Evolutionary conservation across 2,888 invertebrate species (phyloP).

Genomic region (Criorhina ranunculi): DNA sequence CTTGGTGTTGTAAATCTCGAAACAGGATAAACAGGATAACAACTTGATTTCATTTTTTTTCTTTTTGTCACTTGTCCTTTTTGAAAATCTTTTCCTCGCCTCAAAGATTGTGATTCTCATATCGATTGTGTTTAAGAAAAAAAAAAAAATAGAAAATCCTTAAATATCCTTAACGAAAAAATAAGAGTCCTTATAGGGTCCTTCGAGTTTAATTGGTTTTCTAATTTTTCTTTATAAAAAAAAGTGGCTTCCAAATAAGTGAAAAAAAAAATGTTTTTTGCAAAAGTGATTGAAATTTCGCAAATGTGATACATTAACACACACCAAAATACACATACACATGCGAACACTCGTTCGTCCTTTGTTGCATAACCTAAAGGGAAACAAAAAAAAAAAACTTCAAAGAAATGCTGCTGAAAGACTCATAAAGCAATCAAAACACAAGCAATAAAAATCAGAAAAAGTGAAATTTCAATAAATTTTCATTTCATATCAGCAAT

Average conservation of each 20-base stretch:
- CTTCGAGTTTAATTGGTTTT: not conserved
- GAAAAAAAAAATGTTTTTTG: constrained; percentile 29
- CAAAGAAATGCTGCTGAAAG: not conserved
- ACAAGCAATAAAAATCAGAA: not conserved
- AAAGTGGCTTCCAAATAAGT: constrained; percentile 40
- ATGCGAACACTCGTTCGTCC: constrained; percentile 14
- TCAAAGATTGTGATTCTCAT: constrained; percentile 64
- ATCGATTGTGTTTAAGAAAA: constrained; percentile 45
- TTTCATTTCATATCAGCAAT: constrained; percentile 18
- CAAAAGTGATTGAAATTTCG: constrained; percentile 56
- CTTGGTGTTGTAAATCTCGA: constrained; percentile 40
- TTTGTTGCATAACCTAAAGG: constrained; percentile 63
- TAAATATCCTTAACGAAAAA: constrained; percentile 15
- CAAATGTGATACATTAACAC: constrained; percentile 48
- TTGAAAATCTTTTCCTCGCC: not conserved
- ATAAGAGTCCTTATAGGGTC: not conserved
- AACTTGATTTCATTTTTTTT: not conserved
- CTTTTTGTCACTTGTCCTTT: not conserved
- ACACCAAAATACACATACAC: constrained; percentile 3
- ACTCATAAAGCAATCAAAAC: constrained; percentile 29
- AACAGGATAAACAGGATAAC: constrained; percentile 26
- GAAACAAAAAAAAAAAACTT: constrained; percentile 1
- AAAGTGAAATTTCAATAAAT: not conserved
- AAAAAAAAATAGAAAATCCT: constrained; percentile 3
- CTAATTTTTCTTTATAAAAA: not conserved